These are phyloP conservation scores for Drosophila punjabiensis DNA, from an alignment of 1,140 invertebrate species.

Conservation along the genomic window DNA sequence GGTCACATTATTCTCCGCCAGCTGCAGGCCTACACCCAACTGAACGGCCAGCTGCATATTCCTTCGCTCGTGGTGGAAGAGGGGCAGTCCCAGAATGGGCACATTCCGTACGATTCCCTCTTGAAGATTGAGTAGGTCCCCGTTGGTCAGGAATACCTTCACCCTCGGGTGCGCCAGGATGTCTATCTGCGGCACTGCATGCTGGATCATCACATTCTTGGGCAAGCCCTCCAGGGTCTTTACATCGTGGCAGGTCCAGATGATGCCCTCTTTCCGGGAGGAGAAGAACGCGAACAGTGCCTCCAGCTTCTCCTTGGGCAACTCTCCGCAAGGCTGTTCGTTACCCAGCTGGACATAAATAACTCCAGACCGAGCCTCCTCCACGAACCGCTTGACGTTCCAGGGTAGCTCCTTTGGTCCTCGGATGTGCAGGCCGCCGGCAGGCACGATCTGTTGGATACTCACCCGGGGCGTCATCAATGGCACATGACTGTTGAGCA, in stretches of 20 bases:
- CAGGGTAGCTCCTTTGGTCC: slow-evolving; percentile 80
- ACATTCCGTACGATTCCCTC: slow-evolving; percentile 86
- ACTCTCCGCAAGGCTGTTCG: slow-evolving; percentile 67
- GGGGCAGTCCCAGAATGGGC: slow-evolving; percentile 86
- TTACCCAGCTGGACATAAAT: slow-evolving; percentile 87
- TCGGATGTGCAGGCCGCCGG: slow-evolving; percentile 82
- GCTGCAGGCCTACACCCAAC: slow-evolving; percentile 60
- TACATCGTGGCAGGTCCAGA: slow-evolving; percentile 87
- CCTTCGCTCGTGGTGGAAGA: slow-evolving; percentile 82
- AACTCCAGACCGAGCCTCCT: slow-evolving; percentile 86
- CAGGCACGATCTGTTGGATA: slow-evolving; percentile 73
- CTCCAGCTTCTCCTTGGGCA: slow-evolving; percentile 74
- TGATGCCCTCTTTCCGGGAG: slow-evolving; percentile 85
- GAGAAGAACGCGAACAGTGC: slow-evolving; percentile 84
- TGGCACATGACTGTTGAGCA: slow-evolving; percentile 82
- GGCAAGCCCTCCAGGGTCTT: slow-evolving; percentile 77
- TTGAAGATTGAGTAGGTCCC: slow-evolving; percentile 86
- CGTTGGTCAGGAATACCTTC: slow-evolving; percentile 86
- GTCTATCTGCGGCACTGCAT: slow-evolving; percentile 87
- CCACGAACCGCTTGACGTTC: slow-evolving; percentile 85
- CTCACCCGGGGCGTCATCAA: slow-evolving; percentile 70
- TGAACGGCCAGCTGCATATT: slow-evolving; percentile 83
- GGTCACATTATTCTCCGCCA: slow-evolving; percentile 68
- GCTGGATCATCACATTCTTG: slow-evolving; percentile 85
- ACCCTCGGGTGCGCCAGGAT: slow-evolving; percentile 86